Evolutionary conservation across 2,797 vertebrate species (phyloP).

Genomic region (Cuculus canorus): DNA sequence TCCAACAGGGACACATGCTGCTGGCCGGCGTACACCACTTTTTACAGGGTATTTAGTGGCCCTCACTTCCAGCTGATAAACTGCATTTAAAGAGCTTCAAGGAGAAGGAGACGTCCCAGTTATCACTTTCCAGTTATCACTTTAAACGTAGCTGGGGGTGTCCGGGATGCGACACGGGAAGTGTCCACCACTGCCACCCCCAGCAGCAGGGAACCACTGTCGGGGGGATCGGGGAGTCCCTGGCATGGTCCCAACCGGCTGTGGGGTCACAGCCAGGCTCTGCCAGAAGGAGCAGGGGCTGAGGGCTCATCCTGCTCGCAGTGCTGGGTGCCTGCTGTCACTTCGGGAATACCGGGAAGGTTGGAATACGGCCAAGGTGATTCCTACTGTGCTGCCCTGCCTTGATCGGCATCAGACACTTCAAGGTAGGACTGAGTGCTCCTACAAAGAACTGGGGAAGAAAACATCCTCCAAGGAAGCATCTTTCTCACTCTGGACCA

Average conservation of each 20-base stretch:
- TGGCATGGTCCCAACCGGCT: accelerated
- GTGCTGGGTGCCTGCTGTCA: background rate
- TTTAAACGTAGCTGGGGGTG: background rate
- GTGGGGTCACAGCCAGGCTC: background rate
- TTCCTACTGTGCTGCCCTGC: background rate
- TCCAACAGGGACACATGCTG: background rate
- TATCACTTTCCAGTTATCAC: background rate
- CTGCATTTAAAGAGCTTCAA: accelerated
- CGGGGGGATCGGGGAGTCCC: background rate
- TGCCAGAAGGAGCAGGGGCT: background rate
- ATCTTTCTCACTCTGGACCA: background rate
- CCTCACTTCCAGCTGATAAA: background rate
- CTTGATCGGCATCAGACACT: background rate
- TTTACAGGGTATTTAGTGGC: background rate
- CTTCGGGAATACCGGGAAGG: too few relatives aligned
- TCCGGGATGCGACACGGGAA: background rate
- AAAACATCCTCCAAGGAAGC: background rate
- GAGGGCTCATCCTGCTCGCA: background rate
- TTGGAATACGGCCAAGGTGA: too few relatives aligned
- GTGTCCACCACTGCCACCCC: background rate
- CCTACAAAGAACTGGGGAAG: background rate
- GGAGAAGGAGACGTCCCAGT: background rate
- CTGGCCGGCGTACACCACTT: background rate
- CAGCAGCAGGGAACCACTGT: background rate
- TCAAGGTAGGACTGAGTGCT: background rate